Conservation (phyloP, 2,888 invertebrate genomes). For the Ormyrus rosae region DNA sequence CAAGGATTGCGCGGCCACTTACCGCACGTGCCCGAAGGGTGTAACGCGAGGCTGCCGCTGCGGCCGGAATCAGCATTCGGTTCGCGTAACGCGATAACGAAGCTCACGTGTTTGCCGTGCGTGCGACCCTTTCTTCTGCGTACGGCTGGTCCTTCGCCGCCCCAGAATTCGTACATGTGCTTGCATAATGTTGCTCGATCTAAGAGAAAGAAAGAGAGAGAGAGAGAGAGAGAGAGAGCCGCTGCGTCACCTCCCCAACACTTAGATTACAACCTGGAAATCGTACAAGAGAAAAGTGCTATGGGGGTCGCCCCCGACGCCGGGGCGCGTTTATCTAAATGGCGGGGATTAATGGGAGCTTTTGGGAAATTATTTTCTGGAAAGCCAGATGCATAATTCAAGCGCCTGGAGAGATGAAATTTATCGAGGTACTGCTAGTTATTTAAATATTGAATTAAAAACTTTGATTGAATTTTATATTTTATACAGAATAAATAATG, state of each 20-base stretch:
- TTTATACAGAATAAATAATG: too few species aligned
- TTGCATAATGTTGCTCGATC: slow-evolving; percentile 53
- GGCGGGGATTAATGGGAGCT: not conserved
- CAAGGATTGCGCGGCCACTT: too few species aligned
- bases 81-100: slow-evolving; percentile 53
- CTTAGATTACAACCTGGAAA: slow-evolving; percentile 20
- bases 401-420: too few species aligned
- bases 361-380: too few species aligned
- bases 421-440: too few species aligned
- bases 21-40: too few species aligned
- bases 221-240: too few species aligned
- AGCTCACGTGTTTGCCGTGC: slow-evolving; percentile 10
- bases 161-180: slow-evolving; percentile 54
- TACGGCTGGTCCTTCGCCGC: not conserved
- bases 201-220: not conserved
- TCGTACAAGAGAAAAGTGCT: slow-evolving; percentile 11
- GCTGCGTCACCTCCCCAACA: not conserved
- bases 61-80: not conserved
- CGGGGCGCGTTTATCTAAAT: slow-evolving; percentile 11
- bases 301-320: not conserved
- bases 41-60: too few species aligned
- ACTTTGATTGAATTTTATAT: too few species aligned
- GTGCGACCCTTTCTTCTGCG: not conserved
- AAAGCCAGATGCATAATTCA: too few species aligned
- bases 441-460: too few species aligned